Conservation (phyloP, 64 coral and sea anemone genomes). For the Montipora efflorescens region DNA sequence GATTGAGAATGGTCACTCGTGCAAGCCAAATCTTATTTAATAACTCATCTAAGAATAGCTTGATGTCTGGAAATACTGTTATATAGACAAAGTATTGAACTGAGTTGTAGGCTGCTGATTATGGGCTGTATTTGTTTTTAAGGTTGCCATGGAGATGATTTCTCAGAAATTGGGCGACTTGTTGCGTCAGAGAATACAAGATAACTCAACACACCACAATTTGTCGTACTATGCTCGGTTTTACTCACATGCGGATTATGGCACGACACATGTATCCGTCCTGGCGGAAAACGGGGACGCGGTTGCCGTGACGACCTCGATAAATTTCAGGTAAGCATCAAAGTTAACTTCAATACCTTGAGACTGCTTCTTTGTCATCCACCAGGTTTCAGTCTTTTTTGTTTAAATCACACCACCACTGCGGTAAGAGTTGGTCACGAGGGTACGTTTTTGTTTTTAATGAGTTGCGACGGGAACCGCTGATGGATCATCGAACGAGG, state of each 20-base stretch:
- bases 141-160: background rate
- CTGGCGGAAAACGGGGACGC: slow-evolving; percentile 81
- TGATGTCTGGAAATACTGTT: too few relatives aligned
- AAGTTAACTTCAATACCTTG: background rate
- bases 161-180: background rate
- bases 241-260: slow-evolving; percentile 60
- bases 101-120: too few relatives aligned
- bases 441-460: too few relatives aligned
- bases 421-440: too few relatives aligned
- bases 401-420: too few relatives aligned
- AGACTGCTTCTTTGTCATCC: background rate
- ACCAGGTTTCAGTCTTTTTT: too few relatives aligned
- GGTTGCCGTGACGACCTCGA: slow-evolving; percentile 77
- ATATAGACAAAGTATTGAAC: too few relatives aligned
- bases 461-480: too few relatives aligned
- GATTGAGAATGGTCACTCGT: too few relatives aligned
- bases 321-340: slow-evolving; percentile 66
- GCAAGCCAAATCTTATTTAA: too few relatives aligned
- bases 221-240: slow-evolving; percentile 69
- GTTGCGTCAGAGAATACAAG: slow-evolving; percentile 69
- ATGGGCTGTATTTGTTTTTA: background rate
- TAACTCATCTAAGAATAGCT: too few relatives aligned
- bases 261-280: slow-evolving; percentile 80
- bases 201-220: slow-evolving; percentile 58
- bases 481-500: too few relatives aligned